These are phyloP conservation scores for Lophius piscatorius DNA, from an alignment of 2,113 vertebrate species.

Conservation along the genomic window DNA sequence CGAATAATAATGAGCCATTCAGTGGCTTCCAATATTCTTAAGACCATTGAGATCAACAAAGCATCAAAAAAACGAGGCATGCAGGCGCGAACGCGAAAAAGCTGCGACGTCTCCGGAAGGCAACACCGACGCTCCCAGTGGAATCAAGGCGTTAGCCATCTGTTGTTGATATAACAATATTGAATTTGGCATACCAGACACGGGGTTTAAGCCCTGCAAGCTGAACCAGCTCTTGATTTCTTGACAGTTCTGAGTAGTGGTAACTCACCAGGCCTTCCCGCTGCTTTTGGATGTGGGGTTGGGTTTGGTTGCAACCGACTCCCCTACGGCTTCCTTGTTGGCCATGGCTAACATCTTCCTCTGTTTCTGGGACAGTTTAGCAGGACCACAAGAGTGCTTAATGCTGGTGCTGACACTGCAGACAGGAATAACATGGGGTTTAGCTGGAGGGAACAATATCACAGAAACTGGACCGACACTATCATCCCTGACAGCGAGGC, in stretches of 20 bases:
- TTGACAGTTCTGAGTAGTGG: not conserved
- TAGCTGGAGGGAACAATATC: constrained; percentile 15
- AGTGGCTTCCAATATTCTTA: no score
- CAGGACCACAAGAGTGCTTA: constrained; percentile 80
- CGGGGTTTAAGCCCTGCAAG: not conserved
- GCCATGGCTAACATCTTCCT: constrained; percentile 94
- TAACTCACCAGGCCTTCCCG: constrained; percentile 87
- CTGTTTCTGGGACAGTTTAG: constrained; percentile 96
- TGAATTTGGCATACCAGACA: not conserved
- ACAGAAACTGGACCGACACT: no score
- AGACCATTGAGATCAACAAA: no score
- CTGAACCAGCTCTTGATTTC: not conserved
- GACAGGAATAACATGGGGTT: constrained; percentile 7
- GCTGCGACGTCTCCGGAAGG: no score
- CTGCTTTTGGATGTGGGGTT: constrained; percentile 78
- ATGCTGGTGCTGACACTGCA: constrained; percentile 64
- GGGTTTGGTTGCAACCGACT: constrained; percentile 70
- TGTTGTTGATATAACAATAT: not conserved
- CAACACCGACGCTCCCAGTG: no score
- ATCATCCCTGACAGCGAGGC: no score
- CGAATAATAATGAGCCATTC: no score
- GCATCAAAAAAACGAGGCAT: no score
- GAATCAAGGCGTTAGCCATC: no score
- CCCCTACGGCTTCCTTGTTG: constrained; percentile 83
- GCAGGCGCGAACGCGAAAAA: no score